These are phyloP conservation scores for Sapayoa aenigma DNA, from an alignment of 2,113 vertebrate genomes.

Conservation along the genomic window DNA sequence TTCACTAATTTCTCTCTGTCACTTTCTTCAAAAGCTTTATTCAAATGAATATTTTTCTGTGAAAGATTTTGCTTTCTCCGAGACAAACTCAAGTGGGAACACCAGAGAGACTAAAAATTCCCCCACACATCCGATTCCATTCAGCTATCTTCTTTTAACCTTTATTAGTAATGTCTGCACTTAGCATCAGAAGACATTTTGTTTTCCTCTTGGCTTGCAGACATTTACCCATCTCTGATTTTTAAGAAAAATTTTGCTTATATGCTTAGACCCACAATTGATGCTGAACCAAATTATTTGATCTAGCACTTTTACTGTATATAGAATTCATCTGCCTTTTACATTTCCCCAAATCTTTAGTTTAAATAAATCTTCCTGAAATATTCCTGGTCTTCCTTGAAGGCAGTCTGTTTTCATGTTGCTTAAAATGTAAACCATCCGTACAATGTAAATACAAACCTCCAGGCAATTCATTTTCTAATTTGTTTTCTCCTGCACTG, in stretches of 20 bases:
- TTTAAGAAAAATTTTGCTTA: neutral
- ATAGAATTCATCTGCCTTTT: conserved; percentile 8
- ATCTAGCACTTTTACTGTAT: neutral
- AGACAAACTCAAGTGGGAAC: neutral
- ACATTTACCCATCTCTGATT: neutral
- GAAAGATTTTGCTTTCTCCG: neutral
- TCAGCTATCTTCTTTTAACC: neutral
- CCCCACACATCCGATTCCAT: neutral
- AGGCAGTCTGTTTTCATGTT: conserved; percentile 54
- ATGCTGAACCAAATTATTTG: neutral
- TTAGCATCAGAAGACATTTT: neutral
- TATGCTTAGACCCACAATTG: neutral
- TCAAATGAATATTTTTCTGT: neutral
- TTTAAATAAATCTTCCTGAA: conserved; percentile 59
- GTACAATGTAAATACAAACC: conserved; percentile 59
- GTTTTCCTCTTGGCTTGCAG: neutral
- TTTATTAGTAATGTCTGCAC: neutral
- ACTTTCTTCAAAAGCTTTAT: neutral
- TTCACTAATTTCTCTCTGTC: neutral
- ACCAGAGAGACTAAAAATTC: neutral
- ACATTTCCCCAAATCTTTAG: neutral
- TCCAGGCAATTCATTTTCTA: conserved; percentile 67
- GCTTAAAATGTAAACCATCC: conserved; percentile 67
- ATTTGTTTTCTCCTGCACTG: conserved; percentile 54
- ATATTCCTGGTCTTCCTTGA: conserved; percentile 28